Base-by-base conservation (phyloP, 2,888 invertebrate species). In the Sycophila texana region DNA sequence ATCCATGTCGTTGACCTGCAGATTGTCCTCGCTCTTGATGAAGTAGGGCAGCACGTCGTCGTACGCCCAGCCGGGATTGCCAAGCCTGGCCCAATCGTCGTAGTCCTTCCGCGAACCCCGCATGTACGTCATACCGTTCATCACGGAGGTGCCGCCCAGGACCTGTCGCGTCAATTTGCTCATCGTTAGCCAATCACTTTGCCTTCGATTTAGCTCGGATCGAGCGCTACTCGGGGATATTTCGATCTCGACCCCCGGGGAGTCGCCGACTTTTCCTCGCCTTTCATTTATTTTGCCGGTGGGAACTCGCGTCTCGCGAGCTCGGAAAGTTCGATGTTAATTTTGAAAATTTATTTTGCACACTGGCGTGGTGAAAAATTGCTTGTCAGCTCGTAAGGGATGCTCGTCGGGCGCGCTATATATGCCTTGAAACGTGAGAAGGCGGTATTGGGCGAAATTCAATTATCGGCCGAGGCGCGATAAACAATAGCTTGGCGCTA, bases 81-180 rank as follows among this genome's bases (percentile, higher is more conserved):
- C 98, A 80, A 94, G 92, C 0, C 93, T 94, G 0, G 95, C 96
- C 98, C 98, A 98, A 81, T 93, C 92, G 88, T 98, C 96, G 91
- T 95, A 98, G 91, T 98, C 98, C 81, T 94, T 94, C 30, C 95
- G 93, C 77, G 97, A 95, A 0, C 98, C 98, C 39, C 98, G 93
- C 83, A 98, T 96, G 90, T 98, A 98, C 94, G 96, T 97, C 98
- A 98, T 98, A 26, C 98, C 98, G 90, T 98, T 98, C 92, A 98
- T 93, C 0, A 97, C 96, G 18, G 97, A 97, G 0, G 97, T 97
- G 0, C 98, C 98, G 7, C 98, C 98, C 13, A 97, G 91, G 0
- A 96, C 96, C 95, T 95, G 70, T 0, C 5, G 14, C 20, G 18
- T 16, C 14, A 5, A 22, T 63, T 63, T 39, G 4, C 58, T 14